A percentile compares a stretch with the other conserved stretches of the same genome.
Evolutionary conservation across 2,797 vertebrate genomes (phyloP).

Genomic region (Emydoidea blandingii): DNA sequence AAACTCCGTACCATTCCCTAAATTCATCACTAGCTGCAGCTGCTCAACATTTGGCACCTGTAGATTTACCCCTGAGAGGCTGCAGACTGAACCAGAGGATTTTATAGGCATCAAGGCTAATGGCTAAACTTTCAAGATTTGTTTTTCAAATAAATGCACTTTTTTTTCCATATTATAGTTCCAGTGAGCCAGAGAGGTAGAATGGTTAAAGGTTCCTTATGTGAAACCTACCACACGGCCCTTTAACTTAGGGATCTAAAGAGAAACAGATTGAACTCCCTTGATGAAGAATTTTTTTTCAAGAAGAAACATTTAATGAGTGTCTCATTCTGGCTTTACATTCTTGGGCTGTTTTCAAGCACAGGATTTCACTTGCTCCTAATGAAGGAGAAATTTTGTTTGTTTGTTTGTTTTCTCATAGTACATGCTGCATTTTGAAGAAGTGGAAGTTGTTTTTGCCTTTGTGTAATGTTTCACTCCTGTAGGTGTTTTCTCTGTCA

Average conservation of each 20-base stretch:
- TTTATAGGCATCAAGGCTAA: conserved; percentile 78
- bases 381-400: conserved; percentile 42
- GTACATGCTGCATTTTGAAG: background rate
- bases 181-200: conserved; percentile 67
- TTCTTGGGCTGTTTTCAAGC: conserved; percentile 52
- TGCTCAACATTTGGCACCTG: conserved; percentile 81
- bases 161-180: conserved; percentile 65
- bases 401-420: background rate
- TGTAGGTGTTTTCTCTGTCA: background rate
- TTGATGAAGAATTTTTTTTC: conserved; percentile 66
- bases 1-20: conserved; percentile 75
- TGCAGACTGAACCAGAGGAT: conserved; percentile 67
- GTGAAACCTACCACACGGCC: conserved; percentile 71
- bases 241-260: conserved; percentile 66
- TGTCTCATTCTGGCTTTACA: conserved; percentile 70
- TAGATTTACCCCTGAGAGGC: conserved; percentile 71
- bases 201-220: conserved; percentile 68
- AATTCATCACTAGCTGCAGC: conserved; percentile 80
- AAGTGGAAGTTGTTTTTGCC: background rate
- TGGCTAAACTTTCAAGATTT: conserved; percentile 80
- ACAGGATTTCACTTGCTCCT: conserved; percentile 34
- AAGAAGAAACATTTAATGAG: conserved; percentile 71
- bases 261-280: conserved; percentile 75
- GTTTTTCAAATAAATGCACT: conserved; percentile 79
- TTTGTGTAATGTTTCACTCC: background rate